Percentiles rank a stretch among this genome's conserved stretches.
These are phyloP conservation scores for Bathynomus jamesi DNA, from an alignment of 1,140 invertebrate genomes.

Conservation along the genomic window DNA sequence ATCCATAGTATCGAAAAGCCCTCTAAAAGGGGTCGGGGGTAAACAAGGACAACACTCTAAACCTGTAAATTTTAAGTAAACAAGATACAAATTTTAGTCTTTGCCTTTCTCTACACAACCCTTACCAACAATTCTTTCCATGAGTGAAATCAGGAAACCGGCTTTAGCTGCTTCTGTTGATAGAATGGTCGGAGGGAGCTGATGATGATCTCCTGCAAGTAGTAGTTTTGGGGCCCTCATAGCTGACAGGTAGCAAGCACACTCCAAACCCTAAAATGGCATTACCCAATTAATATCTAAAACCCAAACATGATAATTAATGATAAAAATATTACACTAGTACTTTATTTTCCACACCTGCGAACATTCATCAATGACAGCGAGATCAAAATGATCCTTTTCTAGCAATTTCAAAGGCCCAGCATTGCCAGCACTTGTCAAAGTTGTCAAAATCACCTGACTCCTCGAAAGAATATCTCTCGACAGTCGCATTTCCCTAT, in stretches of 20 bases:
- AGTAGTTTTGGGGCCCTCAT: slow-evolving; percentile 47
- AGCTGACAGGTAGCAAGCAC: slow-evolving; percentile 54
- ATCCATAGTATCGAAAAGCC: too few species aligned
- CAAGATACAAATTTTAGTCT: too few species aligned
- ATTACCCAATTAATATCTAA: too few species aligned
- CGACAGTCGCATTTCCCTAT: slow-evolving; percentile 13
- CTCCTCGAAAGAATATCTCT: slow-evolving; percentile 44
- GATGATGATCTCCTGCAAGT: slow-evolving; percentile 55
- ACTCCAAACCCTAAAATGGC: slow-evolving; percentile 54
- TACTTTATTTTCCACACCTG: too few species aligned
- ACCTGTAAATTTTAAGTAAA: too few species aligned
- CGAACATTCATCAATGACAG: slow-evolving; percentile 57
- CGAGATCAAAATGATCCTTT: slow-evolving; percentile 51
- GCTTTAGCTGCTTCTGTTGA: slow-evolving; percentile 42
- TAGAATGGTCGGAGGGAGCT: slow-evolving; percentile 55
- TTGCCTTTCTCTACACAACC: too few species aligned
- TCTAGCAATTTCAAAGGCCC: slow-evolving; percentile 47
- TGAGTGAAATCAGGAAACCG: slow-evolving; percentile 51
- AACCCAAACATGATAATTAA: too few species aligned
- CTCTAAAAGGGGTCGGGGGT: too few species aligned
- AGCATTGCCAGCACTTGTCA: slow-evolving; percentile 47
- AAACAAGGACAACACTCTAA: too few species aligned
- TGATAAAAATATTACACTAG: too few species aligned
- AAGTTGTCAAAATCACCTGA: slow-evolving; percentile 49
- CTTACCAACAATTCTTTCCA: slow-evolving; percentile 50